A percentile compares a stretch with the other conserved stretches of the same genome.
phyloP scores from a whole-genome alignment of 2,797 vertebrate species.

The Dendrocincla fuliginosa region DNA sequence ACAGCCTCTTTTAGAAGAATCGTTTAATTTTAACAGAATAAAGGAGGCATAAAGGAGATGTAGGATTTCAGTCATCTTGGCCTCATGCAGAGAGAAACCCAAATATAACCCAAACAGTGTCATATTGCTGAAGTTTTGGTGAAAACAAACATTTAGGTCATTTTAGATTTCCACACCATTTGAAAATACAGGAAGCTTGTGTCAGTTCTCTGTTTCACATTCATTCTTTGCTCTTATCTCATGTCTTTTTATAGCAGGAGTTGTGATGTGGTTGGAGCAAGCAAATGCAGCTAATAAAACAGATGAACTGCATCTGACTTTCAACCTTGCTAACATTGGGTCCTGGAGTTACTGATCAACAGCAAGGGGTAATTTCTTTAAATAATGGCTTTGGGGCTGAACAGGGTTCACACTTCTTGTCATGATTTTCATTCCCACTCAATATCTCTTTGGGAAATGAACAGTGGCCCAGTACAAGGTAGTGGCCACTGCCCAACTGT shows the following conservation, averaged over 20 bases:
- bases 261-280: neutral
- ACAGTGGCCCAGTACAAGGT: neutral
- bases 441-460: neutral
- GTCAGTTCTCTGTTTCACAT: neutral
- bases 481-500: neutral
- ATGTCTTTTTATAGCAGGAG: neutral
- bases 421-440: neutral
- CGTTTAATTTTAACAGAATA: neutral
- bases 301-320: neutral
- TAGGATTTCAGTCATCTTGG: neutral
- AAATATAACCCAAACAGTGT: neutral
- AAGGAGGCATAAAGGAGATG: neutral
- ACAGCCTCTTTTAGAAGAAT: neutral
- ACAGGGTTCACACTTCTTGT: neutral
- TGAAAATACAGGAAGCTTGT: neutral
- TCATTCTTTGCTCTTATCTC: neutral
- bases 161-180: neutral
- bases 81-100: neutral
- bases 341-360: neutral
- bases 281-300: neutral
- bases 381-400: neutral
- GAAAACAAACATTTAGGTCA: neutral
- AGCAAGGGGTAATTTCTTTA: neutral
- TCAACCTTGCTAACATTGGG: neutral
- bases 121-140: neutral